Percentiles rank a stretch among this genome's conserved stretches.
Conservation (phyloP, 2,797 vertebrate genomes). For the Rachycentron canadum region DNA sequence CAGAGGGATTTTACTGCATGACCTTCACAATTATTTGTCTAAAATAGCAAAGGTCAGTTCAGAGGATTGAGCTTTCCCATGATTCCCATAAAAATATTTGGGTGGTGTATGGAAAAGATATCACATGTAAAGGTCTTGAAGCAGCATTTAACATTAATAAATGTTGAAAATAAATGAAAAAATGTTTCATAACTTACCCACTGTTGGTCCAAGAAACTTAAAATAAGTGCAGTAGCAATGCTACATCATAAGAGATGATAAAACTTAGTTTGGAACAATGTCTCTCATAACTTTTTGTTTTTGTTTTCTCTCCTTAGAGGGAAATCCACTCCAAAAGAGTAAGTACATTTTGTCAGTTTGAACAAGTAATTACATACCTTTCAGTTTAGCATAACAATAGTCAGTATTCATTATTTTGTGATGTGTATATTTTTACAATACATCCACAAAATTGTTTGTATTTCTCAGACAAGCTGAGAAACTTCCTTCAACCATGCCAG, state of each 20-base stretch:
- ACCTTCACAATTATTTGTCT: not conserved
- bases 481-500: not conserved
- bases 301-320: conserved; percentile 1
- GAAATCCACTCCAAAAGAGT: conserved; percentile 35
- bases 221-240: conserved; percentile 29
- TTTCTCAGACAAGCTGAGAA: not conserved
- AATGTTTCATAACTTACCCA: conserved; percentile 68
- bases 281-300: not conserved
- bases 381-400: not conserved
- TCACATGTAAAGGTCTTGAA: not conserved
- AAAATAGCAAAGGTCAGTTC: not conserved
- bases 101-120: not conserved
- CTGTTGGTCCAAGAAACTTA: conserved; percentile 28
- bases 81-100: not conserved
- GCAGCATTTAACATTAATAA: not conserved
- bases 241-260: not conserved
- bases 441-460: not conserved
- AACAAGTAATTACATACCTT: not conserved
- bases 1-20: not conserved
- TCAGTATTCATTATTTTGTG: not conserved
- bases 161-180: conserved; percentile 11
- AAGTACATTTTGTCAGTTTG: not conserved
- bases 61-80: not conserved
- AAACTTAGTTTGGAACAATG: conserved; percentile 38
- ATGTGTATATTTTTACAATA: not conserved